Conservation (phyloP, 2,797 vertebrate species). For the Notolabrus celidotus region DNA sequence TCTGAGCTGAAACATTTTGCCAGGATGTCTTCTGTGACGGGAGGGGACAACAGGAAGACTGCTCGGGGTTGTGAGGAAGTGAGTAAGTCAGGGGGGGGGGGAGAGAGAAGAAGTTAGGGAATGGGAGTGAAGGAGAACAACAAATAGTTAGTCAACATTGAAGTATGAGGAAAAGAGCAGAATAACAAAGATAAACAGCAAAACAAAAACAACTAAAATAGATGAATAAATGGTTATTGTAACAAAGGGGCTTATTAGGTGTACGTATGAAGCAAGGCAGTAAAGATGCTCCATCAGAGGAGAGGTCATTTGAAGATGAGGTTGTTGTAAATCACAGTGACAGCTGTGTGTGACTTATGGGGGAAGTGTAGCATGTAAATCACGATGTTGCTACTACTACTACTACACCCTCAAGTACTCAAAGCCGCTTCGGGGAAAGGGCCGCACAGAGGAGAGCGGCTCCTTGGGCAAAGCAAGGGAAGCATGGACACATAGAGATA, state of each 20-base stretch:
- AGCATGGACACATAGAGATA: constrained; percentile 83
- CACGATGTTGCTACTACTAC: constrained; percentile 43
- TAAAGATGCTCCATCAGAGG: constrained; percentile 27
- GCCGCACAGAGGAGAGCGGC: constrained; percentile 48
- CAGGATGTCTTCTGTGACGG: constrained; percentile 81
- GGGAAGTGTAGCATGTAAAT: constrained; percentile 68
- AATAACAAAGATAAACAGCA: neutral
- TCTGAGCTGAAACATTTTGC: constrained; percentile 44
- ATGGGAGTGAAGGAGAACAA: constrained; percentile 32
- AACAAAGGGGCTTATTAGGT: neutral
- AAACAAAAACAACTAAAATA: neutral
- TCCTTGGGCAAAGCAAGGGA: constrained; percentile 74
- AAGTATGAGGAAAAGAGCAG: constrained; percentile 11
- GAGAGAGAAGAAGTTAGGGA: constrained; percentile 51
- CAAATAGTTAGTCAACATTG: constrained; percentile 31
- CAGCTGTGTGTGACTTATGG: constrained; percentile 63
- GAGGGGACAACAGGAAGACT: constrained; percentile 82
- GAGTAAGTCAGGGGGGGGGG: constrained; percentile 59
- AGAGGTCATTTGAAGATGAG: constrained; percentile 57
- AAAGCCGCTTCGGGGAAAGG: constrained; percentile 30
- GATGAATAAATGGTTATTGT: too few relatives aligned
- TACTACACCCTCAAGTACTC: constrained; percentile 35
- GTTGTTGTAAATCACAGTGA: constrained; percentile 51
- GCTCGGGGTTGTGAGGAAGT: constrained; percentile 80
- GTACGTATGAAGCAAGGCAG: constrained; percentile 2